phyloP scores from a whole-genome alignment of 2,888 invertebrate genomes.

The Trileptium ribeirensis region DNA sequence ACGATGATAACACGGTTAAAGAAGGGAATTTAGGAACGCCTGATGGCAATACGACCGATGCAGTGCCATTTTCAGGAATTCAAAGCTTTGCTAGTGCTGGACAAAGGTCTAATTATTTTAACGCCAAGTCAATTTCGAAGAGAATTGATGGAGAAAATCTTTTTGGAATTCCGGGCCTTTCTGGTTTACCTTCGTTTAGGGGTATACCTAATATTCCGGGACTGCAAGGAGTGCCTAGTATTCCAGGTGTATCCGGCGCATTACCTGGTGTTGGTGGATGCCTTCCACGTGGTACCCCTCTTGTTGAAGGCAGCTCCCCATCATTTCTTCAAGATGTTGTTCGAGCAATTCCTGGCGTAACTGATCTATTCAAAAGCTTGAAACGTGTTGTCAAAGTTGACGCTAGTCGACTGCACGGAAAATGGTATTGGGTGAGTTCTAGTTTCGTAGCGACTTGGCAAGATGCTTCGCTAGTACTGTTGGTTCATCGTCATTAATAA shows the following conservation, averaged over 20 bases:
- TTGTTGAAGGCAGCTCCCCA: constrained; percentile 28
- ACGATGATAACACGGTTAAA: neutral
- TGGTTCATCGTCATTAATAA: too few relatives aligned
- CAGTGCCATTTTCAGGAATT: neutral
- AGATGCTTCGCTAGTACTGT: too few relatives aligned
- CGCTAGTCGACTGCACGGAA: neutral
- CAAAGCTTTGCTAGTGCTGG: neutral
- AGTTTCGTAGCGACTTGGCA: too few relatives aligned
- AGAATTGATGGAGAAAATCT: neutral
- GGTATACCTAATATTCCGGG: constrained; percentile 37
- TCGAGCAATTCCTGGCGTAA: neutral
- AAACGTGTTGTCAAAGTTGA: neutral
- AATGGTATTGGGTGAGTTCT: neutral
- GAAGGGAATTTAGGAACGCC: too few relatives aligned
- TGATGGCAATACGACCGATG: neutral
- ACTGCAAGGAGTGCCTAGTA: constrained; percentile 40
- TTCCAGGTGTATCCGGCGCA: constrained; percentile 41
- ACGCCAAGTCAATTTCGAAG: neutral
- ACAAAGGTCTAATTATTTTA: too few relatives aligned
- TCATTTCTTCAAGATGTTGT: neutral
- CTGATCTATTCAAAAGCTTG: neutral
- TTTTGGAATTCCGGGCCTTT: neutral
- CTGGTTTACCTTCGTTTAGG: neutral
- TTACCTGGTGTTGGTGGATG: constrained; percentile 42
- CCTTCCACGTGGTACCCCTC: constrained; percentile 38